A percentile compares a stretch with the other conserved stretches of the same genome.
These are phyloP conservation scores for Ectobius pallidus DNA, from an alignment of 2,888 invertebrate species.

Conservation along the genomic window DNA sequence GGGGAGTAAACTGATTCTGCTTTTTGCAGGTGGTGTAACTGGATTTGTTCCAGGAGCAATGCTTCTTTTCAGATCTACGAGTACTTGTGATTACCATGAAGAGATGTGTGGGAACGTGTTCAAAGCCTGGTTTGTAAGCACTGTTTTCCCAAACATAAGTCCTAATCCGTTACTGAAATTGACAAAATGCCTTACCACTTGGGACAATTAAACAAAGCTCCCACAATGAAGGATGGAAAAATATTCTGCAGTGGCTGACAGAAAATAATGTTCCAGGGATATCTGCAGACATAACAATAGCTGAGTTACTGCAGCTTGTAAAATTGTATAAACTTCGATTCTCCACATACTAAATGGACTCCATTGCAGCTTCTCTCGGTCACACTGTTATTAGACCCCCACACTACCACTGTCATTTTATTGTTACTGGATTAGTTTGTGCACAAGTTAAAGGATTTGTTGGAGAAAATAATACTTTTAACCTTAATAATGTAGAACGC, in stretches of 20 bases:
- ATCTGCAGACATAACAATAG: background rate
- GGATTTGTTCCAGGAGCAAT: background rate
- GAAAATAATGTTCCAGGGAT: too few species aligned
- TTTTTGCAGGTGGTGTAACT: background rate
- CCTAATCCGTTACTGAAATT: background rate
- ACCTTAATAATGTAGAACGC: background rate
- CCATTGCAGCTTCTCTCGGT: background rate
- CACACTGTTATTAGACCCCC: background rate
- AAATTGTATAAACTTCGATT: background rate
- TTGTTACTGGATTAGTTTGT: background rate
- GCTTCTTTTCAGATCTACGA: background rate
- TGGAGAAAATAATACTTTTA: background rate
- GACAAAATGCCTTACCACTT: background rate
- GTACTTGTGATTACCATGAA: background rate
- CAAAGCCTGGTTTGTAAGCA: background rate
- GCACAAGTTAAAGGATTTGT: background rate
- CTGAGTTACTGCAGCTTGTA: too few species aligned
- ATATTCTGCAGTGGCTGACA: background rate
- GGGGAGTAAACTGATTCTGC: background rate
- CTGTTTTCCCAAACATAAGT: background rate
- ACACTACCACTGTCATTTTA: background rate
- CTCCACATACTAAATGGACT: background rate
- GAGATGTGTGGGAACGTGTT: background rate
- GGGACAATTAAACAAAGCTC: background rate
- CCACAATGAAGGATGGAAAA: background rate